Percentiles rank a stretch among this genome's conserved stretches.
These are phyloP conservation scores for Paratrypauchen microcephalus DNA, from an alignment of 2,797 vertebrate species.

Conservation along the genomic window DNA sequence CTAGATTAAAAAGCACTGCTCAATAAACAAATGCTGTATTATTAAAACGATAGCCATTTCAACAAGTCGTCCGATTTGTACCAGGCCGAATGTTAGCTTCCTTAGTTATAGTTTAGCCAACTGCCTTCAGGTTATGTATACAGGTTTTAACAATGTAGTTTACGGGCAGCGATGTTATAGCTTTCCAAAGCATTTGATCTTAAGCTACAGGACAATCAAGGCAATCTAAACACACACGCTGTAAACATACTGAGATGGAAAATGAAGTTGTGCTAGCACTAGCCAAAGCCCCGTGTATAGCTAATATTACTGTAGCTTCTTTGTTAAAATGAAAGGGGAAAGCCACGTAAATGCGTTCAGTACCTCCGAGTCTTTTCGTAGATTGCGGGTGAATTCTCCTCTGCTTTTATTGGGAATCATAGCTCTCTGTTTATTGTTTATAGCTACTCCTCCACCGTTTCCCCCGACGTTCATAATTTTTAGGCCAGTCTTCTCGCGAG, in stretches of 20 bases:
- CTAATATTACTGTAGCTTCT: constrained; percentile 28
- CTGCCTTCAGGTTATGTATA: not conserved
- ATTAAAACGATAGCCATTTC: constrained; percentile 7
- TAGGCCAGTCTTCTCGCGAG: constrained; percentile 56
- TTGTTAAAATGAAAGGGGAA: not conserved
- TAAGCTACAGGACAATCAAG: not conserved
- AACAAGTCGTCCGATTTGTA: constrained; percentile 30
- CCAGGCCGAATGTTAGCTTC: constrained; percentile 1
- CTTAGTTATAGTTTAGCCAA: not conserved
- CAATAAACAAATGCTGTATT: not conserved
- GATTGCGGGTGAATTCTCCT: constrained; percentile 87
- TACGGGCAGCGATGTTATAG: not conserved
- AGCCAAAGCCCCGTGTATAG: constrained; percentile 16
- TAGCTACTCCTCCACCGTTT: constrained; percentile 72
- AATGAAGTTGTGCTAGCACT: constrained; percentile 9
- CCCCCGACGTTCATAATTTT: constrained; percentile 74
- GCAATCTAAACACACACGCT: not conserved
- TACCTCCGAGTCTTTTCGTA: constrained; percentile 96
- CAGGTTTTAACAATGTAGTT: not conserved
- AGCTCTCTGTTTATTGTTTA: constrained; percentile 87
- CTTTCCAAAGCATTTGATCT: not conserved
- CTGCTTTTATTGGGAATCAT: constrained; percentile 80
- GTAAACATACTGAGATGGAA: not conserved
- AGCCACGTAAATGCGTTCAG: not conserved
- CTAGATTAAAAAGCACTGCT: not conserved